Percentiles rank a stretch among this genome's conserved stretches.
Conservation (phyloP, 2,113 vertebrate genomes). For the Salvator merianae region DNA sequence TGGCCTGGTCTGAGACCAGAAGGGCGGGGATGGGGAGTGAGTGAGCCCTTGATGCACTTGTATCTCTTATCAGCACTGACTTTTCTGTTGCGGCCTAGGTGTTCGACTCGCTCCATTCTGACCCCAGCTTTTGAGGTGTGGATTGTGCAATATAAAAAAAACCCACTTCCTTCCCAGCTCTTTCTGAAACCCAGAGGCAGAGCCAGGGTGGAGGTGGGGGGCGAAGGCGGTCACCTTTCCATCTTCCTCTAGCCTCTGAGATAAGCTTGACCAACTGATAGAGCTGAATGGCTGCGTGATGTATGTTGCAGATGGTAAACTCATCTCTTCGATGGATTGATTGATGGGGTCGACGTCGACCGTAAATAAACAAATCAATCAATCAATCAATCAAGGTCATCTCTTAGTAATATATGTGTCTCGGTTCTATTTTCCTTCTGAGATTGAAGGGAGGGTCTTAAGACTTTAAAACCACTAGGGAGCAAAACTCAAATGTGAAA, state of each 20-base stretch:
- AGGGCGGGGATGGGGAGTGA: neutral
- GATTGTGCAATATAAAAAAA: neutral
- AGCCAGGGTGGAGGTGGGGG: neutral
- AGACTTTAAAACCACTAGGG: conserved; percentile 28
- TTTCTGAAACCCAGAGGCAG: neutral
- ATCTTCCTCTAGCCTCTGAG: neutral
- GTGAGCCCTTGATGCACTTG: neutral
- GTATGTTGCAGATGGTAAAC: no score
- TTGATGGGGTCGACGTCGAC: no score
- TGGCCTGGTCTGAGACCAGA: neutral
- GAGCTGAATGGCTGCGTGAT: no score
- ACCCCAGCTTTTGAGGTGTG: neutral
- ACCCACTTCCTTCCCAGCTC: neutral
- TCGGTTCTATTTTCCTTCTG: neutral
- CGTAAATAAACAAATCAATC: no score
- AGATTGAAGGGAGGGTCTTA: neutral
- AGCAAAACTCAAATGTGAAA: conserved; percentile 40
- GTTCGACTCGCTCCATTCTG: neutral
- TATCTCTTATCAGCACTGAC: neutral
- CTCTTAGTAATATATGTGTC: conserved; percentile 2
- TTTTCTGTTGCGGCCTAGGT: neutral
- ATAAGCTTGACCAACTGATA: neutral
- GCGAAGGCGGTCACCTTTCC: neutral
- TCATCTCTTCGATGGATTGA: no score
- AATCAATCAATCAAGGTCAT: neutral